Evolutionary conservation across 2,113 vertebrate genomes (phyloP).

Genomic region (Eptesicus fuscus): DNA sequence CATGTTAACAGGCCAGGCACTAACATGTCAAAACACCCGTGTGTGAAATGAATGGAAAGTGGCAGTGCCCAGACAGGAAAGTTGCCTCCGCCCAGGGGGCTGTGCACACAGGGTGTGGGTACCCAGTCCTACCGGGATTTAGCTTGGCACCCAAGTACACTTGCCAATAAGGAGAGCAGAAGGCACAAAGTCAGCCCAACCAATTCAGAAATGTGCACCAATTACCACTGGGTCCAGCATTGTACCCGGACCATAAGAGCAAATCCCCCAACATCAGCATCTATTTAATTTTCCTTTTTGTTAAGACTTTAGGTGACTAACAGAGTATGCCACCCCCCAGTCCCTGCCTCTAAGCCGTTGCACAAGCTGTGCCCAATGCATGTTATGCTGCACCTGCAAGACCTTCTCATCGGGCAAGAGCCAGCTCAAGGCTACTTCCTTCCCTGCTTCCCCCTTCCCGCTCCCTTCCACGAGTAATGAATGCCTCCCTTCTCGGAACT

Average conservation of each 20-base stretch:
- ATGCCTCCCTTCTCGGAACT: neutral
- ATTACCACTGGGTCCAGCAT: neutral
- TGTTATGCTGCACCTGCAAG: neutral
- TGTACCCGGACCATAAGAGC: neutral
- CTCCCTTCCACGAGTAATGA: neutral
- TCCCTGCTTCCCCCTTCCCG: neutral
- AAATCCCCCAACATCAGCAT: neutral
- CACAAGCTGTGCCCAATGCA: neutral
- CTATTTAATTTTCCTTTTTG: neutral
- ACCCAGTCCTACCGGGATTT: neutral
- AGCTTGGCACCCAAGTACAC: neutral
- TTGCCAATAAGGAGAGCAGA: neutral
- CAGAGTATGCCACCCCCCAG: neutral
- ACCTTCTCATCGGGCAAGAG: neutral
- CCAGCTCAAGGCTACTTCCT: neutral
- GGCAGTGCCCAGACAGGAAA: constrained; percentile 62
- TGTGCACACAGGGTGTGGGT: neutral
- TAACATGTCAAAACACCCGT: constrained; percentile 39
- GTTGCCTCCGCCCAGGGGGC: constrained; percentile 41
- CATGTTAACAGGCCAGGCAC: constrained; percentile 22
- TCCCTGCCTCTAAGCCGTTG: neutral
- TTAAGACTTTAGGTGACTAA: neutral
- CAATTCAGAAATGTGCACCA: neutral
- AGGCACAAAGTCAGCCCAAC: neutral
- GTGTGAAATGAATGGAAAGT: constrained; percentile 49